Conservation (phyloP, 2,888 invertebrate genomes). For the Drosophila rellima region DNA sequence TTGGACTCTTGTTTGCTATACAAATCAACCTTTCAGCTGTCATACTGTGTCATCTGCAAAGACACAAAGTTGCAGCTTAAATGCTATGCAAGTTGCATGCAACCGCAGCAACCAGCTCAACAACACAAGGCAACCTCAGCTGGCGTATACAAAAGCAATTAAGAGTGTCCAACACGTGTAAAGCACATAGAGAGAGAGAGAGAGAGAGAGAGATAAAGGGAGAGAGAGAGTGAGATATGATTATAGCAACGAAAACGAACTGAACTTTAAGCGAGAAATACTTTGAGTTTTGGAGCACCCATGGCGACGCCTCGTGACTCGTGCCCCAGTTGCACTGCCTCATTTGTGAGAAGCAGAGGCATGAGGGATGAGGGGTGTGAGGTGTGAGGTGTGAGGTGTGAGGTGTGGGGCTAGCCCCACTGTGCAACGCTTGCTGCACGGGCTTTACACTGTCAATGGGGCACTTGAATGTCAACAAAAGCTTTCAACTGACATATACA, state of each 20-base stretch:
- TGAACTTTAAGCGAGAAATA: constrained; percentile 29
- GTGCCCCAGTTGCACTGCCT: constrained; percentile 2
- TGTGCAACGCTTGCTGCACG: constrained; percentile 42
- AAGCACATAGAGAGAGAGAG: constrained; percentile 9
- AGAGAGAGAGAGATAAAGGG: background rate
- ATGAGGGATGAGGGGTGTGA: too few species aligned
- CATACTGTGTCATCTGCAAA: constrained; percentile 9
- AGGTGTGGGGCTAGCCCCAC: too few species aligned
- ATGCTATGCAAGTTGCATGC: constrained; percentile 28
- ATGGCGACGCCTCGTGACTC: constrained; percentile 4
- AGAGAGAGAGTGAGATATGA: constrained; percentile 52
- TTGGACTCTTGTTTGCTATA: background rate
- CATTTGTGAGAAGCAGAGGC: constrained; percentile 11
- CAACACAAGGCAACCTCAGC: constrained; percentile 21
- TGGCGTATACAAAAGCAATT: constrained; percentile 71
- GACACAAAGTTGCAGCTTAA: constrained; percentile 15
- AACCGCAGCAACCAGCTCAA: constrained; percentile 19
- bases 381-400: too few species aligned
- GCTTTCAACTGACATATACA: constrained; percentile 80
- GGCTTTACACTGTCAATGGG: constrained; percentile 76
- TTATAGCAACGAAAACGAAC: constrained; percentile 59
- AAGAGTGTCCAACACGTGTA: constrained; percentile 61
- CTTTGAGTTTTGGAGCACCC: constrained; percentile 41
- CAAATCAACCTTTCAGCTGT: constrained; percentile 1
- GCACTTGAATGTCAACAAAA: constrained; percentile 80